Evolutionary conservation across 35 echinoderm and acorn worm genomes (phyloP).

Genomic region (Ophioderma brevispina): DNA sequence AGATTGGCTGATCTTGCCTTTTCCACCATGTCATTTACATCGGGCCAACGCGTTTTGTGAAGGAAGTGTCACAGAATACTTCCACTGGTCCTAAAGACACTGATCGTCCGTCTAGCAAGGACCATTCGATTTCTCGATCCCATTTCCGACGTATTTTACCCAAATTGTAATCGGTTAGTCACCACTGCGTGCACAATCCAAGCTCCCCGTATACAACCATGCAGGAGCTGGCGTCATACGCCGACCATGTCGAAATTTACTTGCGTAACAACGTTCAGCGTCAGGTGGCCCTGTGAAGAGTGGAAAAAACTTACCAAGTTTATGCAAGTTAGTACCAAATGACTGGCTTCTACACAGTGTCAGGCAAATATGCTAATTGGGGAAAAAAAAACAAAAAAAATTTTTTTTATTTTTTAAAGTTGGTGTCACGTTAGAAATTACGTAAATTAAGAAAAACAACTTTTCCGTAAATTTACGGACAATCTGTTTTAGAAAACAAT

Average conservation of each 20-base stretch:
- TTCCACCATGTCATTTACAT: not conserved
- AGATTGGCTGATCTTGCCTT: slow-evolving; percentile 27
- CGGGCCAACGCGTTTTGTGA: slow-evolving; percentile 54
- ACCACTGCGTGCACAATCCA: slow-evolving; percentile 60
- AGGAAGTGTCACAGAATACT: slow-evolving; percentile 85
- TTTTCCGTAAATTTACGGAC: no score
- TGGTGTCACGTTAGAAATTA: no score
- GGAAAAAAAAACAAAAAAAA: no score
- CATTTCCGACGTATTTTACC: slow-evolving; percentile 37
- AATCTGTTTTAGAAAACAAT: no score
- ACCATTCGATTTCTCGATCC: slow-evolving; percentile 43
- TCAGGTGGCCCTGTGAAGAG: slow-evolving; percentile 75
- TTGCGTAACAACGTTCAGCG: slow-evolving; percentile 57
- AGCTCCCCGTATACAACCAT: slow-evolving; percentile 70
- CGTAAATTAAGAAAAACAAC: no score
- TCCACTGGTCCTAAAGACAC: slow-evolving; percentile 55
- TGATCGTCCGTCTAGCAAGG: not conserved
- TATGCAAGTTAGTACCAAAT: no score
- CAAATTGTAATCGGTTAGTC: slow-evolving; percentile 64
- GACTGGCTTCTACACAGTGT: no score
- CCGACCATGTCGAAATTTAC: slow-evolving; percentile 38
- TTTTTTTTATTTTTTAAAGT: no score
- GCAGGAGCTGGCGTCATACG: not conserved
- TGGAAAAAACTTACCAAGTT: no score
- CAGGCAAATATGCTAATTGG: no score